phyloP scores from a whole-genome alignment of 2,888 invertebrate genomes.

The Trisateles emortualis region DNA sequence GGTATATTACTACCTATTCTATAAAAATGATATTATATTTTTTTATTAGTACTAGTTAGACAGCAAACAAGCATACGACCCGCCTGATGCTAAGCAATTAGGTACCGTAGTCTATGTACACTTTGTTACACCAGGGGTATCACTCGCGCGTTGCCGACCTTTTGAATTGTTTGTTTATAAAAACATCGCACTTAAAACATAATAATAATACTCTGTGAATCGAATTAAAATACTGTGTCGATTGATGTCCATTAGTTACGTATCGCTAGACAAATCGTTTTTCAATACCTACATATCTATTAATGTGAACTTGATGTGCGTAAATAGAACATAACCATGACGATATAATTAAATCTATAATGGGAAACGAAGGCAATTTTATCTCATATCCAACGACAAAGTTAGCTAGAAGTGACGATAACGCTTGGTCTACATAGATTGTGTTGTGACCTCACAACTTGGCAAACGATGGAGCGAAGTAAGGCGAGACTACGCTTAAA shows the following conservation, averaged over 20 bases:
- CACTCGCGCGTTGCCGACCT: no score
- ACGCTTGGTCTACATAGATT: conserved; percentile 31
- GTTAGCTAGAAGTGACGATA: conserved; percentile 20
- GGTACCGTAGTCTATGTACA: no score
- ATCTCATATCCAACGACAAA: conserved; percentile 18
- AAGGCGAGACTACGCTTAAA: not conserved
- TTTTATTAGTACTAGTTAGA: no score
- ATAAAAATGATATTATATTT: no score
- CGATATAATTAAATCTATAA: conserved; percentile 29
- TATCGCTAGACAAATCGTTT: not conserved
- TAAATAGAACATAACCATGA: conserved; percentile 17
- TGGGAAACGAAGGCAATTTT: conserved; percentile 27
- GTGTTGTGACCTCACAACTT: conserved; percentile 29
- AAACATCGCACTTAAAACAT: not conserved
- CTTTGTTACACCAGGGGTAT: no score
- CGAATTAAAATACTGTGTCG: conserved; percentile 26
- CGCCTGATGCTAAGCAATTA: no score
- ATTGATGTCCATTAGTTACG: conserved; percentile 5
- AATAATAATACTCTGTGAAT: conserved; percentile 23
- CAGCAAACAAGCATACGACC: no score
- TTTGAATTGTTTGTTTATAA: conserved; percentile 23
- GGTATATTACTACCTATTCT: no score
- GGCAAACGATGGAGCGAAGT: conserved; percentile 37
- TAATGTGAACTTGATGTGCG: conserved; percentile 3
- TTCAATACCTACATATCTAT: not conserved